Evolutionary conservation across 2,797 vertebrate species (phyloP).

Genomic region (Argentina silus): DNA sequence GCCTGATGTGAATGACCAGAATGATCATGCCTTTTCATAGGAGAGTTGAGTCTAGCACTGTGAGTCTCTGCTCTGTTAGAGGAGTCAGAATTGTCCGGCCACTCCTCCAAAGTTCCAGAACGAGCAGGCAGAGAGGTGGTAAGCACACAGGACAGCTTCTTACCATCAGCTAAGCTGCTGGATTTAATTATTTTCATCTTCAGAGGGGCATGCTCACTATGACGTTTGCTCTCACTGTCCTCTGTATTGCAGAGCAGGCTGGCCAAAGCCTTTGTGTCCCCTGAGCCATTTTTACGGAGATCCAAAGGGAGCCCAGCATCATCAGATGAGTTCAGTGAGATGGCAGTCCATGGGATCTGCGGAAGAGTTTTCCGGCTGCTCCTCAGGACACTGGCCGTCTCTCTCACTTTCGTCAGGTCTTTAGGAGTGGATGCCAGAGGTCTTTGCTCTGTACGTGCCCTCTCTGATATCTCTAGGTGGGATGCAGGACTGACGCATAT

Average conservation of each 20-base stretch:
- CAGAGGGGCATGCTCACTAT: slow-evolving; percentile 66
- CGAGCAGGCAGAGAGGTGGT: slow-evolving; percentile 57
- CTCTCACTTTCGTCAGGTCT: slow-evolving; percentile 48
- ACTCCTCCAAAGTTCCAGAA: slow-evolving; percentile 63
- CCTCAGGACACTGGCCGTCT: slow-evolving; percentile 41
- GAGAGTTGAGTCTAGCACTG: slow-evolving; percentile 72
- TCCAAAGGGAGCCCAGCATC: slow-evolving; percentile 50
- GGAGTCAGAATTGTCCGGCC: slow-evolving; percentile 56
- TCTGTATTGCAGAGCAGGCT: slow-evolving; percentile 21
- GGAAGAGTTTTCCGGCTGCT: slow-evolving; percentile 50
- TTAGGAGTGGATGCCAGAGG: slow-evolving; percentile 48
- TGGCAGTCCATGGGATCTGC: slow-evolving; percentile 43
- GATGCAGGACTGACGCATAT: slow-evolving; percentile 66
- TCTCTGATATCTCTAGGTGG: slow-evolving; percentile 68
- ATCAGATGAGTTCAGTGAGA: slow-evolving; percentile 51
- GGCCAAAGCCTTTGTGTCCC: slow-evolving; percentile 33
- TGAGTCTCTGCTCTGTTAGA: slow-evolving; percentile 56
- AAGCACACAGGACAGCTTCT: slow-evolving; percentile 69
- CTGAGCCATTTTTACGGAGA: slow-evolving; percentile 46
- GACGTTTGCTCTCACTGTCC: slow-evolving; percentile 53
- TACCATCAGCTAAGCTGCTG: slow-evolving; percentile 67
- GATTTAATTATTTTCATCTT: slow-evolving; percentile 73
- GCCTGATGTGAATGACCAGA: slow-evolving; percentile 72
- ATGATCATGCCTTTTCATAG: slow-evolving; percentile 76
- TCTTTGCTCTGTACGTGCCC: slow-evolving; percentile 61